Base-by-base conservation (phyloP, 2,797 vertebrate genomes). In the Jordanella pulchra region DNA sequence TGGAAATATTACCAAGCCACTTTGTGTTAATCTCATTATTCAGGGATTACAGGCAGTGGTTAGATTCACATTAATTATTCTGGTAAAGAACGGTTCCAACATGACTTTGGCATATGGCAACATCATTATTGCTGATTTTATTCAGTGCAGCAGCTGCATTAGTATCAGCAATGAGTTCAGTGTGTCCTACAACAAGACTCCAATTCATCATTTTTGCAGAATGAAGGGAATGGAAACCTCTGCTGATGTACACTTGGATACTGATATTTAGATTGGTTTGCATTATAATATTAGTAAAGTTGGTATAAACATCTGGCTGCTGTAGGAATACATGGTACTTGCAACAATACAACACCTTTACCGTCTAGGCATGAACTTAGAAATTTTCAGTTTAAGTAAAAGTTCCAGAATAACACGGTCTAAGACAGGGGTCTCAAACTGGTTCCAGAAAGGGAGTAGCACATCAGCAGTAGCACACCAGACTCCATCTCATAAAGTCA, bases 171-270 rank as follows among this genome's bases (percentile, higher is more conserved):
- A 65, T 54, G 51, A 74, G 78, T 63, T 84, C 82, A 84, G 74
- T 65, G 64, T 65, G 69, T 86, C 68, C 72, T 75, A 54, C 72
- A 66, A 64, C 65, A 67, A 75, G 63, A 81, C 80, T 81, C 66
- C 45, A 30, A 69, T 75, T 81, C 78, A 70, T 65, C 67, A 58
- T 21, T 55, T 81, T 84, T 72, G 77, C 77, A 17, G 42, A 68
- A 79, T 54, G 73, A 73, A 85, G 80, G 21, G 69, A 86, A 71
- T 72, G 79, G 84, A 88, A 85, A 84, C 81, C 80, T 7, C 35
- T 7, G 35, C 0, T 7, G 5, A 39, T 39, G 35, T 39, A n/a
- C n/a, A n/a, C n/a, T n/a, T n/a, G n/a, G n/a, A n/a, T n/a, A n/a
- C n/a, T n/a, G n/a, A n/a, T n/a, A n/a, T n/a, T n/a, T n/a, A n/a